Evolutionary conservation across 2,797 vertebrate genomes (phyloP), one percentile per base, ranked within the genome.

Genomic region (Coccyzus lansbergi): DNA sequence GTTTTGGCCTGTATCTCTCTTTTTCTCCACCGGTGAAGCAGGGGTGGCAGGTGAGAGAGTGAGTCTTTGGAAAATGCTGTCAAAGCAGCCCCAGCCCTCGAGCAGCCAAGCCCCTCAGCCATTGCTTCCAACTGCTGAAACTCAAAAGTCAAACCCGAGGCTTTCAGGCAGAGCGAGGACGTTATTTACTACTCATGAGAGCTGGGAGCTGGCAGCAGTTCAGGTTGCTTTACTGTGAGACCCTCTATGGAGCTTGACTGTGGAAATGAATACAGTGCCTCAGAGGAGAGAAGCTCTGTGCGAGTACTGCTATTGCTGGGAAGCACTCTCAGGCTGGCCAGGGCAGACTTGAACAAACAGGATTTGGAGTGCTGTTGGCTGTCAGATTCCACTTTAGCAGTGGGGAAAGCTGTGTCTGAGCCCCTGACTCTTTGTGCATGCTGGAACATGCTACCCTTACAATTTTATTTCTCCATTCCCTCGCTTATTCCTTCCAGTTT

Each of bases 381-480:
- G 65, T 78, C 12, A 6, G 55, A 84, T 88, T 86, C 70, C 25
- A 24, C 55, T 44, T 74, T 44, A 55, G 55, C 4, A 3, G 31
- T 2, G 2, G 62, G 40, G 34, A 26, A 71, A 78, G 52, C 81
- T 96, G 48, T 40, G 44, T 29, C 51, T 5, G 29, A 96, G 83
- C n/a, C 46, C 51, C 36, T 38, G 34, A 75, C 92, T 81, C 81
- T 58, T 83, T 67, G 16, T 3, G 3, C 24, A 24, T 91, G 82
- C 71, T 85, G 84, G 59, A 90, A 82, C 29, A 14, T 55, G 42
- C 51, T 88, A 42, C 42, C 80, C 29, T 55, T 64, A 64, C 26
- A 58, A 56, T 53, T 92, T 65, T 83, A 70, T 69, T 70, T 93
- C 79, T 85, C 68, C 9, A 1, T 88, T 90, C 15, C 20, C 28